Base-by-base conservation (phyloP, 1,140 invertebrate genomes). In the Penaeus japonicus region DNA sequence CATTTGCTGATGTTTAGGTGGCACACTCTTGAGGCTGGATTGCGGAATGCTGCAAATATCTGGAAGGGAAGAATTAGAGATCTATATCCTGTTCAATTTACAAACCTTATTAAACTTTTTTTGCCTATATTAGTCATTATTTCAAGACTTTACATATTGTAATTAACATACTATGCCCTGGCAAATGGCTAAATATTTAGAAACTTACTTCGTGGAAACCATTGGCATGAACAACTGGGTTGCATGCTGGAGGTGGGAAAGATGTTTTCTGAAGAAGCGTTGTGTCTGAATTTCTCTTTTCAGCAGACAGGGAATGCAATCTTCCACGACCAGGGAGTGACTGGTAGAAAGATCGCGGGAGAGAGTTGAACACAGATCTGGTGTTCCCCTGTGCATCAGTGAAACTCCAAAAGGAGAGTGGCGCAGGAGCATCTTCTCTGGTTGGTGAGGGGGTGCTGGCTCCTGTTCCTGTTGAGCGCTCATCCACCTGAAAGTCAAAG, bases 1-100 rank as follows among this genome's bases (percentile, higher is more conserved):
- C 91, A 91, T 89, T 94, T 94, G 59, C 93, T 93, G 65, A 94
- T 92, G 91, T 94, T 94, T 75, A 94, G 91, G 87, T 93, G 93
- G 87, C 93, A 92, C 59, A 94, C 91, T 75, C 93, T 93, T 85
- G 93, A 94, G 75, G 91, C 92, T 2, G 93, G 92, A 47, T 93
- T 92, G 39, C 93, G 92, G 89, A 93, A 92, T 22, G 93, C 92
- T 57, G 81, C 92, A 89, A 73, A 90, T 89, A 84, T 91, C 91
- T 89, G 81, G 39, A 78, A 7, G 32, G 7, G 59, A 55, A 82
- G 70, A 87, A 4, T 30, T n/a, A 20, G 32, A 75, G 17, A 54
- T 30, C 20, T 54, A 39, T 30, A 27, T 78, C n/a, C 4, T 20
- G 39, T 53, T n/a, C 53, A 75, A 85, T n/a, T n/a, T n/a, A n/a